phyloP scores from a whole-genome alignment of 2,888 invertebrate species.

The Marronus borbonicus region DNA sequence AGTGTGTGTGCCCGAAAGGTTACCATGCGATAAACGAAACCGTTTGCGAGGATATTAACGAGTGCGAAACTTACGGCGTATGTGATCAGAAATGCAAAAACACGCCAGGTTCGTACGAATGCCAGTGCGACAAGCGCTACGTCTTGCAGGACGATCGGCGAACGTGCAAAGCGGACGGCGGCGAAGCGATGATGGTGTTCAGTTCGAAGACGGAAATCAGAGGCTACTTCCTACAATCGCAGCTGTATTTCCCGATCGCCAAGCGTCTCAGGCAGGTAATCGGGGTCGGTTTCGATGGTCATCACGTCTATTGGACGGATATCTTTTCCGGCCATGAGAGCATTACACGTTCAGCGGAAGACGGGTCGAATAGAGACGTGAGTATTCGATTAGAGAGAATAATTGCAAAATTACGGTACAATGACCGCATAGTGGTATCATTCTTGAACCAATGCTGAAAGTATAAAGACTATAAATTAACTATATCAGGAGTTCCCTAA shows the following conservation, averaged over 20 bases:
- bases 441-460: too few relatives aligned
- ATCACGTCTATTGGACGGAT: conserved; percentile 85
- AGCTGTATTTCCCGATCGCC: conserved; percentile 71
- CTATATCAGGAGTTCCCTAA: too few relatives aligned
- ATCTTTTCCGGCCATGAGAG: conserved; percentile 80
- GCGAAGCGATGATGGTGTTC: conserved; percentile 80
- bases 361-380: conserved; percentile 76
- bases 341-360: conserved; percentile 77
- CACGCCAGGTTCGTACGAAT: conserved; percentile 74
- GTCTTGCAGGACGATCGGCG: conserved; percentile 71
- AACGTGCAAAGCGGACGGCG: conserved; percentile 73
- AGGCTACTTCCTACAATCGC: conserved; percentile 75
- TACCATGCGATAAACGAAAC: conserved; percentile 66
- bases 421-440: too few relatives aligned
- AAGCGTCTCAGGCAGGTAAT: conserved; percentile 74
- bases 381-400: conserved; percentile 42
- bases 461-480: too few relatives aligned
- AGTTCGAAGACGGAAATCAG: conserved; percentile 78
- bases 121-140: conserved; percentile 78
- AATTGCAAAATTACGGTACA: too few relatives aligned
- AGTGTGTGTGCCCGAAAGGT: conserved; percentile 75
- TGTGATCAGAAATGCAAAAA: conserved; percentile 83
- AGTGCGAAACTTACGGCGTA: conserved; percentile 76
- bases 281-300: conserved; percentile 82
- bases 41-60: conserved; percentile 76